Evolutionary conservation across 1,140 invertebrate genomes (phyloP).

Genomic region (Lepidotrigona ventralis): DNA sequence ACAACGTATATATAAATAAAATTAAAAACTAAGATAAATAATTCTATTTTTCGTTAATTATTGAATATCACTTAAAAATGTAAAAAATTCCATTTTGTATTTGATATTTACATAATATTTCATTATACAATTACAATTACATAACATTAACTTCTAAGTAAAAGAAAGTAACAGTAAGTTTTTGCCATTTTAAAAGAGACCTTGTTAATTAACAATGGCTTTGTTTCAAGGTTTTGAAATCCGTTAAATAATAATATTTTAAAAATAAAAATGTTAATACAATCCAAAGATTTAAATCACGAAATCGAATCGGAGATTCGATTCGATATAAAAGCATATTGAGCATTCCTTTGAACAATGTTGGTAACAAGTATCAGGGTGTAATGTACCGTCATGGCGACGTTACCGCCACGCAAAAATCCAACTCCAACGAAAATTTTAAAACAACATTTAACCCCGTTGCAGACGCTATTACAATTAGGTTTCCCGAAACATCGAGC

Average conservation of each 20-base stretch:
- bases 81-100: background rate
- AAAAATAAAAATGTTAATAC: too few relatives aligned
- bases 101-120: background rate
- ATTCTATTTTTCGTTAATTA: background rate
- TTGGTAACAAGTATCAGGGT: constrained; percentile 19
- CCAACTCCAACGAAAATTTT: constrained; percentile 84
- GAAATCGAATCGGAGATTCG: background rate
- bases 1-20: background rate
- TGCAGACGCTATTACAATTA: constrained; percentile 92
- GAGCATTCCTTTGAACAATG: constrained; percentile 2
- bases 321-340: background rate
- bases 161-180: background rate
- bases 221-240: background rate
- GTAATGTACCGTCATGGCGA: constrained; percentile 81
- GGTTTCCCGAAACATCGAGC: constrained; percentile 92
- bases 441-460: constrained; percentile 87
- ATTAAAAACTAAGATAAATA: background rate
- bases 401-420: constrained; percentile 85
- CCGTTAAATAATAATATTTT: background rate
- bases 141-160: background rate
- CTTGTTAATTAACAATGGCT: background rate
- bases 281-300: background rate
- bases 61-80: background rate
- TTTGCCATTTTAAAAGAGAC: too few relatives aligned
- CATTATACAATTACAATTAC: background rate